A percentile compares a stretch with the other conserved stretches of the same genome.
Evolutionary conservation across 2,113 vertebrate genomes (phyloP).

Genomic region (Phainopepla nitens): DNA sequence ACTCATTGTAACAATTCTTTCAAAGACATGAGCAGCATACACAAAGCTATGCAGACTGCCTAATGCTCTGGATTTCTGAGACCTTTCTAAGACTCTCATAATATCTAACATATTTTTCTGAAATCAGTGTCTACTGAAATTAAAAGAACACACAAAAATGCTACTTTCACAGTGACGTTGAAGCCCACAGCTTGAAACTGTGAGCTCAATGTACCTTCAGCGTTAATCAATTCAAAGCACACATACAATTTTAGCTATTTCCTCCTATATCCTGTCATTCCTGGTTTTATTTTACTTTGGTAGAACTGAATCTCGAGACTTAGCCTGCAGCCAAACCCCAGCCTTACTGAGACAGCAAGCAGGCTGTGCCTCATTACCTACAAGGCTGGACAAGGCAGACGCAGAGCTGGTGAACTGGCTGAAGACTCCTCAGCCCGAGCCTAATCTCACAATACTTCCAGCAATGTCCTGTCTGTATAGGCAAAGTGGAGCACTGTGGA

Average conservation of each 20-base stretch:
- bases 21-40: neutral
- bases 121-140: neutral
- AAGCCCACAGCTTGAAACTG: neutral
- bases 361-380: neutral
- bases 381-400: neutral
- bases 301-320: neutral
- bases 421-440: neutral
- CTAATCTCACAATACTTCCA: neutral
- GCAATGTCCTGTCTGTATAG: neutral
- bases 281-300: neutral
- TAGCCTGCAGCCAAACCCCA: neutral
- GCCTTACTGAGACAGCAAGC: neutral
- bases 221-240: neutral
- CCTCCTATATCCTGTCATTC: neutral
- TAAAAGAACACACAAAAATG: neutral
- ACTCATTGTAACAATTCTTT: neutral
- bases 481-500: neutral
- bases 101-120: neutral
- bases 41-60: neutral
- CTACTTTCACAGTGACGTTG: neutral
- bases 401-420: neutral
- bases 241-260: neutral
- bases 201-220: neutral
- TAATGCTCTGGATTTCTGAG: neutral
- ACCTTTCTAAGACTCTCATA: neutral